Percentiles rank a stretch among this genome's conserved stretches.
Evolutionary conservation across 2,888 invertebrate genomes (phyloP).

Genomic region (Lasioglossum figueresi): DNA sequence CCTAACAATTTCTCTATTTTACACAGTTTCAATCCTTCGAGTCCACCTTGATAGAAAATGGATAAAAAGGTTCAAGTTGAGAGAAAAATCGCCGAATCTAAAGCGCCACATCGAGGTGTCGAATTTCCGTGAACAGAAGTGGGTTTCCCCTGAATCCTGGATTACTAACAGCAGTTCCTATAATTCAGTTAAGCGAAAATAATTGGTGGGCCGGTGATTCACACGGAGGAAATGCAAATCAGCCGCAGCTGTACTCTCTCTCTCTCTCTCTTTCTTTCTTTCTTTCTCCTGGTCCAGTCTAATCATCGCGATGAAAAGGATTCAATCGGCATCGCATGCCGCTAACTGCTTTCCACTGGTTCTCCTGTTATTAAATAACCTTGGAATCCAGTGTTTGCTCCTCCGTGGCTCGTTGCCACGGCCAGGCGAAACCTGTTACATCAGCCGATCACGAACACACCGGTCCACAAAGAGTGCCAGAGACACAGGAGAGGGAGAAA

Average conservation of each 20-base stretch:
- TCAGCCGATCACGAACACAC: slow-evolving; percentile 52
- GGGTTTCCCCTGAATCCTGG: not conserved
- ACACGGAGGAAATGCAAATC: not conserved
- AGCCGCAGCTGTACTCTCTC: not conserved
- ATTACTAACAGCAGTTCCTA: not conserved
- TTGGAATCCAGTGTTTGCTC: slow-evolving; percentile 49
- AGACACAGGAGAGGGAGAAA: not conserved
- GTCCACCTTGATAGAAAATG: not conserved
- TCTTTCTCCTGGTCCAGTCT: not conserved
- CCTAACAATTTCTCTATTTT: too few relatives aligned
- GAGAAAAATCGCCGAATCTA: not conserved
- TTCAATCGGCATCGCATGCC: slow-evolving; percentile 24
- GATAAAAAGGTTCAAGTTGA: not conserved
- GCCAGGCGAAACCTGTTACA: slow-evolving; percentile 55
- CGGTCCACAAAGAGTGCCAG: slow-evolving; percentile 15
- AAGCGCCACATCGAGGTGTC: not conserved
- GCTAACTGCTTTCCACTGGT: slow-evolving; percentile 19
- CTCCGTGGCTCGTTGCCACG: slow-evolving; percentile 52
- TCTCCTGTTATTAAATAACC: slow-evolving; percentile 53
- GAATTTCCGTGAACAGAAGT: not conserved
- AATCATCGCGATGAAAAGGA: slow-evolving; percentile 25
- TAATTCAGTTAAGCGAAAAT: not conserved
- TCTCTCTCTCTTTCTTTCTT: not conserved
- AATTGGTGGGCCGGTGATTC: not conserved
- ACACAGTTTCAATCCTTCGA: not conserved